Evolutionary conservation across 2,797 vertebrate species (phyloP).

Genomic region (Eulemur coronatus): DNA sequence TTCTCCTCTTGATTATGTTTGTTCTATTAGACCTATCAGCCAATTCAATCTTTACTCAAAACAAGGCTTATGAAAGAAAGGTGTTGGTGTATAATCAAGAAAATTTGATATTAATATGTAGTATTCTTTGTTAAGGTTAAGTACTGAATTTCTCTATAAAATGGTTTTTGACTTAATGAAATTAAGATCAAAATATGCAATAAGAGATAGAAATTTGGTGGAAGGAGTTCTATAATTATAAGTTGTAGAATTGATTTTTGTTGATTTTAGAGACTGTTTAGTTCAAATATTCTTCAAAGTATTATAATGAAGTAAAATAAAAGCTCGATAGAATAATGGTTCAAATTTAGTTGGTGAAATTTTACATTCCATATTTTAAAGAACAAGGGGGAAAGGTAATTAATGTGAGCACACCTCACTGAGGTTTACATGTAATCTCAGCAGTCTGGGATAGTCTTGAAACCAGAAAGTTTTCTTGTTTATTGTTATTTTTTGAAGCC

Average conservation of each 20-base stretch:
- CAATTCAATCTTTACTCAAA: neutral
- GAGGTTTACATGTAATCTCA: neutral
- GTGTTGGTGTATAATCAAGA: neutral
- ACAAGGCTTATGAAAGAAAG: neutral
- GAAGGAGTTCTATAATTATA: neutral
- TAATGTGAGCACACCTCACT: neutral
- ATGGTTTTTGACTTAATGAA: neutral
- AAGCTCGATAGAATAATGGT: neutral
- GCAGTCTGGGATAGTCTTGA: neutral
- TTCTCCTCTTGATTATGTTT: neutral
- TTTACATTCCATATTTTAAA: neutral
- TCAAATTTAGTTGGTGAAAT: neutral
- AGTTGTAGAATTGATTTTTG: neutral
- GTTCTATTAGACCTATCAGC: neutral
- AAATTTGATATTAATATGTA: neutral
- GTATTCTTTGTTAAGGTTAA: neutral
- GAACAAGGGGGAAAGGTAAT: neutral
- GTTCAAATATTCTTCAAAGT: neutral
- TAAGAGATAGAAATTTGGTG: neutral
- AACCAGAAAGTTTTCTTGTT: neutral
- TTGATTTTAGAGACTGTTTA: neutral
- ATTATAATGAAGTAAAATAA: neutral
- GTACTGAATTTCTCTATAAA: slow-evolving; percentile 9
- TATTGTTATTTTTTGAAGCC: neutral
- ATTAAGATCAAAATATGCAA: neutral